Conservation (phyloP, 1,140 invertebrate genomes). For the Metaphire vulgaris region DNA sequence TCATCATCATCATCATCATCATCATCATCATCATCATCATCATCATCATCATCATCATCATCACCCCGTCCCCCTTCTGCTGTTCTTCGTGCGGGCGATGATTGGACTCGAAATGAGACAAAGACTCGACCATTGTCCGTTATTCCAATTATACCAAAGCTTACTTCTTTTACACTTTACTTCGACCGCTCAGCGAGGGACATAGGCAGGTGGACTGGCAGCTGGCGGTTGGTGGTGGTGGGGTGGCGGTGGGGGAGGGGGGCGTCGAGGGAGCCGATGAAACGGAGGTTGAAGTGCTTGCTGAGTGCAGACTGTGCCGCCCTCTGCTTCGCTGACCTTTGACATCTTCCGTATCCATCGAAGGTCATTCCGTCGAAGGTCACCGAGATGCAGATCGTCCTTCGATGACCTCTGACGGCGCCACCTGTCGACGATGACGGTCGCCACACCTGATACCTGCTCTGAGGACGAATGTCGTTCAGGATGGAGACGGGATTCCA, state of each 20-base stretch:
- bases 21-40: slow-evolving; percentile 3
- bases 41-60: slow-evolving; percentile 2
- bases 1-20: slow-evolving; percentile 2
- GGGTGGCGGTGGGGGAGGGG: no score
- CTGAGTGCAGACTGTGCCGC: slow-evolving; percentile 15
- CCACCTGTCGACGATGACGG: background rate
- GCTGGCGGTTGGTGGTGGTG: no score
- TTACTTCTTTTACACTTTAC: no score
- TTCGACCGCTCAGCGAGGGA: no score
- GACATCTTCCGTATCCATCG: slow-evolving; percentile 10
- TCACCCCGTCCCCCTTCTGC: no score
- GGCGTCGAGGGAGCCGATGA: background rate
- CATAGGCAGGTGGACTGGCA: no score
- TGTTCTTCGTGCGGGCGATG: no score
- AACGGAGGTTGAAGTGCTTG: slow-evolving; percentile 4
- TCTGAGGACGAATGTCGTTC: slow-evolving; percentile 22
- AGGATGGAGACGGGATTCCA: slow-evolving; percentile 23
- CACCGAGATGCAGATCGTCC: background rate
- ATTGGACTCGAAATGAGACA: no score
- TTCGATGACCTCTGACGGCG: slow-evolving; percentile 1
- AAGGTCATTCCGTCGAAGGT: slow-evolving; percentile 19
- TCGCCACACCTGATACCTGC: background rate
- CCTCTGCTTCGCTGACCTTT: slow-evolving; percentile 7
- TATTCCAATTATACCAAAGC: no score
- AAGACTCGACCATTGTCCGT: no score